Evolutionary conservation across 1,140 invertebrate species (phyloP), one percentile per base, ranked within the genome.

Genomic region (Leptinotarsa defecta): DNA sequence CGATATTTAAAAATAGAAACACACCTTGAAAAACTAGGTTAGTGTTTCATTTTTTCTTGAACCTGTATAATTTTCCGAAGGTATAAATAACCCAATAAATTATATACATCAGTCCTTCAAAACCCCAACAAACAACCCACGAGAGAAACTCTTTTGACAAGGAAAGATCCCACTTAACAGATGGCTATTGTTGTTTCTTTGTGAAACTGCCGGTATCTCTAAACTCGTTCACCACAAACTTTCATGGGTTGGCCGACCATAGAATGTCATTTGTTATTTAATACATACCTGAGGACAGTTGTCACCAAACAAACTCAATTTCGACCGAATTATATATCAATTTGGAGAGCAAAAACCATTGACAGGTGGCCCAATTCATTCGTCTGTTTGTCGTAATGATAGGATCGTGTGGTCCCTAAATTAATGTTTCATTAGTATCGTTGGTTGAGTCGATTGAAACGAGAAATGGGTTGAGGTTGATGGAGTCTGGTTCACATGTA

Each of bases 241-340:
- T 57, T 57, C 52, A 19, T 57, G 52, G 52, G 52, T n/a, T 57
- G 15, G 52, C n/a, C 52, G 52, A 57, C 52, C 52, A 57, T 19
- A 57, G n/a, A 57, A 57, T 57, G 52, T 57, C 52, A 57, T 57
- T 57, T 57, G 64, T 22, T 67, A 24, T 20, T 24, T 24, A 67
- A 2, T 20, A 24, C 22, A 67, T 67, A 67, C 27, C 64, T 67
- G 64, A 67, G 27, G 64, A 67, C 64, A 24, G 22, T 67, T 67
- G 64, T 67, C 64, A 67, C 64, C 27, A 22, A 67, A 67, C 52
- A n/a, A 34, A 67, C 64, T 67, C 17, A 67, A 67, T 67, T 67
- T 34, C n/a, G 0, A 67, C 20, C 24, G 22, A 67, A 67, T 67
- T 67, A 67, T 67, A 67, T 24, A 24, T 67, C 64, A 67, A 22